A percentile compares a stretch with the other conserved stretches of the same genome.
Conservation (phyloP, 2,113 vertebrate genomes). For the Eptesicus fuscus region DNA sequence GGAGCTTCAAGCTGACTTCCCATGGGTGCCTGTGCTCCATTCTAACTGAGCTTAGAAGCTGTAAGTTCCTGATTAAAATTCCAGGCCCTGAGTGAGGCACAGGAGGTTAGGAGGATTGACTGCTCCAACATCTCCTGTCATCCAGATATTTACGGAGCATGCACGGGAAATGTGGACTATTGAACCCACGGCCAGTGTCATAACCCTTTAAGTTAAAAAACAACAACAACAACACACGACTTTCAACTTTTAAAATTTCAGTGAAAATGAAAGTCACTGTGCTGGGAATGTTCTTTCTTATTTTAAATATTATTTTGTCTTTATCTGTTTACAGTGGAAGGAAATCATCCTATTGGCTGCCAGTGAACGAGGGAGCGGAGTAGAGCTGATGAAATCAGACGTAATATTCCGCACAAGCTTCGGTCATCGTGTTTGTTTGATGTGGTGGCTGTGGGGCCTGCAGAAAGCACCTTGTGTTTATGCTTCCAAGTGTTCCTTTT, state of each 20-base stretch:
- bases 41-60: neutral
- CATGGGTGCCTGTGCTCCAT: neutral
- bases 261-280: neutral
- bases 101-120: neutral
- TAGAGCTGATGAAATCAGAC: neutral
- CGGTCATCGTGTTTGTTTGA: neutral
- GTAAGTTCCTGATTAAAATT: neutral
- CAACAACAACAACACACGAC: neutral
- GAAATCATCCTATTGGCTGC: neutral
- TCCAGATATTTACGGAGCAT: neutral
- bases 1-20: neutral
- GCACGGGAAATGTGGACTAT: neutral
- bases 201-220: neutral
- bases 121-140: neutral
- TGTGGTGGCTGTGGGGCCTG: neutral
- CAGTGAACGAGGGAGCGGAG: neutral
- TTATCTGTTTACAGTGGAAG: neutral
- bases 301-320: slow-evolving; percentile 2
- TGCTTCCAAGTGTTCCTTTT: slow-evolving; percentile 62
- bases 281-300: neutral
- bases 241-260: neutral
- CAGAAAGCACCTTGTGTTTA: slow-evolving; percentile 70
- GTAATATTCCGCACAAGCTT: neutral
- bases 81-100: neutral
- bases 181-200: neutral